Evolutionary conservation across 2,888 invertebrate genomes (phyloP).

Genomic region (Oscheius myriophilus): DNA sequence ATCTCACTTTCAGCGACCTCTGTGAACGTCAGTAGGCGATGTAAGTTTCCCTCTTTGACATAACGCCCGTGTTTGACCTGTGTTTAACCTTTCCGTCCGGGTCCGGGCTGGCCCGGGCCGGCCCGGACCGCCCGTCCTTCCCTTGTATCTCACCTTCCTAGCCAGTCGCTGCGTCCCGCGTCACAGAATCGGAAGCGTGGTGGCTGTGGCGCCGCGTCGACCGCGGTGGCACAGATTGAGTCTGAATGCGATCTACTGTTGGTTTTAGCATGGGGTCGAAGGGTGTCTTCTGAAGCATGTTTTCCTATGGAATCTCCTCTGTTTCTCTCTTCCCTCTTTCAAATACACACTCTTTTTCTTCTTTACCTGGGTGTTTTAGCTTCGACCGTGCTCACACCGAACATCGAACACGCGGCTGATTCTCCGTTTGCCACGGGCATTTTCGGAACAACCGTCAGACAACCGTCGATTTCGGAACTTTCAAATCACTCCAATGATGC

Average conservation of each 20-base stretch:
- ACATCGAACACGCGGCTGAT: slow-evolving; percentile 25
- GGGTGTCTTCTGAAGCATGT: slow-evolving; percentile 1
- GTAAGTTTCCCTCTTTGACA: slow-evolving; percentile 49
- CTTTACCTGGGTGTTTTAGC: slow-evolving; percentile 33
- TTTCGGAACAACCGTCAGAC: slow-evolving; percentile 43
- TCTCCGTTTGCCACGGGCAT: slow-evolving; percentile 40
- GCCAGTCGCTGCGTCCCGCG: slow-evolving; percentile 16
- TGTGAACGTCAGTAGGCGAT: slow-evolving; percentile 64
- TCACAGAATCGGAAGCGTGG: slow-evolving; percentile 7
- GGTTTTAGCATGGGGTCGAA: slow-evolving; percentile 18
- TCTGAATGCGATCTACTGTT: slow-evolving; percentile 21
- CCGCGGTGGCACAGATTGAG: slow-evolving; percentile 12
- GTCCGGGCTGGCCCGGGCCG: too few species aligned
- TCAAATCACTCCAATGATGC: slow-evolving; percentile 46
- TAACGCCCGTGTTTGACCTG: slow-evolving; percentile 1
- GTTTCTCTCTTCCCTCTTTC: not conserved
- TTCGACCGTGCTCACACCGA: slow-evolving; percentile 51
- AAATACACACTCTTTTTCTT: too few species aligned
- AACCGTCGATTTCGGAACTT: slow-evolving; percentile 48
- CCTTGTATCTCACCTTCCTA: slow-evolving; percentile 8
- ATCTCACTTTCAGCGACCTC: slow-evolving; percentile 40
- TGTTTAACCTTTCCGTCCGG: not conserved
- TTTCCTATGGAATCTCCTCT: not conserved
- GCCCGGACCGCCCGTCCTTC: not conserved
- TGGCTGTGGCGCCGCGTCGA: slow-evolving; percentile 1